Evolutionary conservation across 2,888 invertebrate genomes (phyloP).

Genomic region (Kryphioiulus occultus): DNA sequence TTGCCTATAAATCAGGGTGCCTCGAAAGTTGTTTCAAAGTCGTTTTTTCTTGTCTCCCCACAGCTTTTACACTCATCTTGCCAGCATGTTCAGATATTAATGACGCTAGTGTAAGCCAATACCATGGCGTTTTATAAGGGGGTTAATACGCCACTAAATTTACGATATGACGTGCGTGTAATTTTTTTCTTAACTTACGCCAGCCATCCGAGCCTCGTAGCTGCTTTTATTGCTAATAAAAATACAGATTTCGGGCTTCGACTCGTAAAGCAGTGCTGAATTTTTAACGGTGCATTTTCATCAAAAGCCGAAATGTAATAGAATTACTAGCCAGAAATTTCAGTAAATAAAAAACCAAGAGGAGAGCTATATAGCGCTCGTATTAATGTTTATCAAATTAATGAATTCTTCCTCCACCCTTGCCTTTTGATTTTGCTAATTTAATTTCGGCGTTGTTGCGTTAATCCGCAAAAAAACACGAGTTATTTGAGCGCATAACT

Average conservation of each 20-base stretch:
- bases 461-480: neutral
- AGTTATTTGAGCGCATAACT: neutral
- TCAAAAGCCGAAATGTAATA: constrained; percentile 1
- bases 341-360: neutral
- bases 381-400: constrained; percentile 19
- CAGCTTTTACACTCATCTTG: neutral
- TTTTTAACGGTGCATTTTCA: neutral
- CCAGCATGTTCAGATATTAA: neutral
- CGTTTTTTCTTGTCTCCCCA: neutral
- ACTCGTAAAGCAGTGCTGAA: neutral
- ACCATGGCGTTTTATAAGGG: neutral
- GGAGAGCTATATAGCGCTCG: neutral
- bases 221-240: constrained; percentile 8
- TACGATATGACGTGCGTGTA: constrained; percentile 15
- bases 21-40: neutral
- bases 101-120: neutral
- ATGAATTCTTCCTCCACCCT: neutral
- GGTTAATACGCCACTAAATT: constrained; percentile 25
- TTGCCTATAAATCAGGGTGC: neutral
- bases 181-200: neutral
- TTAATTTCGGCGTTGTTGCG: neutral
- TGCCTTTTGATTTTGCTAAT: neutral
- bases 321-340: neutral
- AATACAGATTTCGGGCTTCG: constrained; percentile 20
- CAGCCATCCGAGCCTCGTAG: neutral